Base-by-base conservation (phyloP, 2,888 invertebrate species). In the Ectemnius cavifrons region DNA sequence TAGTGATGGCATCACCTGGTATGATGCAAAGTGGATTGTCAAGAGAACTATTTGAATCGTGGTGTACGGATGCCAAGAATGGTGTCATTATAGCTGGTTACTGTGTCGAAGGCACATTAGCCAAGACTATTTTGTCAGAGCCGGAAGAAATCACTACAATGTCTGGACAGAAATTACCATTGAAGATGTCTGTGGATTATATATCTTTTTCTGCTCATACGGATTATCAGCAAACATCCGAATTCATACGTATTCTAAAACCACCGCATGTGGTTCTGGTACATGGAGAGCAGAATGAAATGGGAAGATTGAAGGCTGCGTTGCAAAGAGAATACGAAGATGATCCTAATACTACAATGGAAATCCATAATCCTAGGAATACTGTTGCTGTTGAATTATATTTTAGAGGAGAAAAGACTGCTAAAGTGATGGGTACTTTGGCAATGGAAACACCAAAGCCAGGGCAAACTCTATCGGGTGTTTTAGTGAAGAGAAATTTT, bases 11-110 rank as follows among this genome's bases (percentile, higher is more conserved):
- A 1, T 97, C 98, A 0, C 99, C 99, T 0, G 99, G 99, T 89
- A 99, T 99, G 99, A 97, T 99, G 97, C 99, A 99, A 92, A 98
- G 97, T 85, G 99, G 99, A 0, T 92, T 99, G 23, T 99, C 98
- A 0, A 92, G 99, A 46, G 99, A 99, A 90, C 93, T 99, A 60
- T 99, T 99, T 92, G 99, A 99, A 92, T 96, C 95, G 11, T 99
- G 99, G 99, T 99, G 99, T 91, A 97, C 98, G 0, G 99, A 99
- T 92, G 93, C 97, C 11, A 98, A 99, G 90, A 99, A 99, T 91
- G 99, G 99, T 0, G 97, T 98, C 78, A 99, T 99, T 75, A 99
- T 99, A 84, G 99, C 99, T 71, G 99, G 99, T 81, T 97, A 97
- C 89, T 97, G 97, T 89, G 97, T 97, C 0, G 97, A 97, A 90